Evolutionary conservation across 1,140 invertebrate genomes (phyloP), one percentile per base, ranked within the genome.

Genomic region (Prorops nasuta): DNA sequence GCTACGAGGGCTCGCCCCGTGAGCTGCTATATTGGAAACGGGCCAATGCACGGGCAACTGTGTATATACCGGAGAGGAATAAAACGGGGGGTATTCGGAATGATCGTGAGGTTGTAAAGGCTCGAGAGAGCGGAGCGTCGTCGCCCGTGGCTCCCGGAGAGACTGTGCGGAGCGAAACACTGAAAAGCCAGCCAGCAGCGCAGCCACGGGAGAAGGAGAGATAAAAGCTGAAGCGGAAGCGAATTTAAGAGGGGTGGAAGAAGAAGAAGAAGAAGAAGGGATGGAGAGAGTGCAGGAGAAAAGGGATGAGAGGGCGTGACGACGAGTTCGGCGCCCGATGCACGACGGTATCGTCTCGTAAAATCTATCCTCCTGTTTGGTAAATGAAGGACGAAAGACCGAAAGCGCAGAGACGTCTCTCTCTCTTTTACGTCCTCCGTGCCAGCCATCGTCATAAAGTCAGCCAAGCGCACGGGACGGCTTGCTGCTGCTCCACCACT

Each of bases 371-470:
- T 40, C 24, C 22, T 57, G 54, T 50, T 49, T 47, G 46, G 41
- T 43, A 44, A 49, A 59, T 45, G 53, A 62, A 62, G 59, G 51
- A 54, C 55, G 50, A 51, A 51, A 42, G 43, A 35, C 22, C 48
- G 34, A 47, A 34, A 34, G 38, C 36, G 46, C 46, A 19, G 41
- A 51, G 21, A 21, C 28, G 22, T 40, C 24, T 44, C 16, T 51
- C 46, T 44, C 19, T 38, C 31, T 35, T 58, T 62, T 67, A 66
- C 45, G 49, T 60, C 32, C 53, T 50, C 44, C 57, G 49, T 54
- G 56, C 44, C 50, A 60, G 53, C 64, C 69, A 63, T 67, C 63
- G 63, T 69, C 71, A 64, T 73, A 73, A 73, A 73, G 62, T 73
- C 69, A 73, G 68, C 53, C 63, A 58, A 64, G 65, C 67, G 67